Conservation (phyloP, 2,113 vertebrate species). For the Setophaga petechia region DNA sequence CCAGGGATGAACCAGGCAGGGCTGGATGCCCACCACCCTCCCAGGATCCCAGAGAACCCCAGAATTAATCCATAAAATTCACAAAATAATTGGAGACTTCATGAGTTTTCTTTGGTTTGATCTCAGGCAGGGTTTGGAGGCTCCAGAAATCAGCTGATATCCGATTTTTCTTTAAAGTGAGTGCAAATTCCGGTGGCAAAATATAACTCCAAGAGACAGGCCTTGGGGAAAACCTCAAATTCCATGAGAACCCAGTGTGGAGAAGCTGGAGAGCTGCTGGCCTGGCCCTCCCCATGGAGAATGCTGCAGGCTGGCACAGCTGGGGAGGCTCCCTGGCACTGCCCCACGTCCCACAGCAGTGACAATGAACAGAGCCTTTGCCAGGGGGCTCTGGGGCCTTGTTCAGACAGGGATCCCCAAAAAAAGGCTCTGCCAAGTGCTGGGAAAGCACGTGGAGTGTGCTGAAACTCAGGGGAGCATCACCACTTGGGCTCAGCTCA, state of each 20-base stretch:
- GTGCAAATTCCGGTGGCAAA: neutral
- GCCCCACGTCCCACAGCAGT: accelerated
- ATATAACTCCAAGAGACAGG: neutral
- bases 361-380: neutral
- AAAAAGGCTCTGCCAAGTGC: neutral
- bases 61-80: neutral
- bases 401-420: neutral
- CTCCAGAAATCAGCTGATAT: neutral
- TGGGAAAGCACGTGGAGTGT: neutral
- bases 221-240: neutral
- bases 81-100: neutral
- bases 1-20: neutral
- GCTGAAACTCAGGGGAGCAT: neutral
- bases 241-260: accelerated
- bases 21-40: neutral
- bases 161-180: neutral
- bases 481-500: neutral
- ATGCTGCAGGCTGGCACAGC: neutral
- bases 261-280: neutral
- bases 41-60: neutral
- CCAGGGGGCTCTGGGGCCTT: neutral
- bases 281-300: neutral
- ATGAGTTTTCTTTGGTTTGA: neutral
- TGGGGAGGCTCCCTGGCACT: neutral
- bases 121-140: neutral